Base-by-base conservation (phyloP, 2,113 vertebrate genomes). In the Budorcas taxicolor region DNA sequence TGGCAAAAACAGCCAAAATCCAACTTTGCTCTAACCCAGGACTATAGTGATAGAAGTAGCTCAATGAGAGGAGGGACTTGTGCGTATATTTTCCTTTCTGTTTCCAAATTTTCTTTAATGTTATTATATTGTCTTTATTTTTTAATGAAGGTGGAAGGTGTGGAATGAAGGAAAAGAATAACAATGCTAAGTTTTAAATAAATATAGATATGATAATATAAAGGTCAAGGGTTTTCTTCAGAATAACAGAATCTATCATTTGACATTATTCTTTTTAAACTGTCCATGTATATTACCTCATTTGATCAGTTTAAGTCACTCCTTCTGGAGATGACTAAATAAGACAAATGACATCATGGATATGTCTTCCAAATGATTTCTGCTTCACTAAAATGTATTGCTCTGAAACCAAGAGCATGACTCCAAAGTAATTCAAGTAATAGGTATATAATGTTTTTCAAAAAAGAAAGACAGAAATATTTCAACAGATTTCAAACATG, bases 291-390 rank as follows among this genome's bases (percentile, higher is more conserved):
- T 85, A 45, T 57, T 45, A 82, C 17, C 16, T 47, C 82, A 81
- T 57, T 76, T 81, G 40, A 58, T 67, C 52, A 33, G 40, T 85
- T 94, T 91, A 78, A 90, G 52, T 88, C 78, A 76, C 10, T 71
- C 57, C 67, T 87, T 45, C 50, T 29, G 25, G 43, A 80, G 71
- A 86, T 87, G 60, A 83, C 60, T 85, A 94, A 80, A 55, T 45
- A 93, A 90, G 16, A 83, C 21, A 89, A 82, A 76, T 19, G n/a
- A 47, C 31, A 62, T 67, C 31, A 43, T 53, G 11, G 88, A 57
- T 74, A 92, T 43, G 19, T n/a, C 62, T 87, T 93, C 55, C 88
- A 90, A 92, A 81, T 85, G n/a, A 90, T 55, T 91, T 92, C 67
- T 67, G 60, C n/a, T 92, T 80, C 57, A 89, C 82, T 47, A 29